These are phyloP conservation scores for Harpalus rubripes DNA, from an alignment of 2,888 invertebrate genomes.

Conservation along the genomic window DNA sequence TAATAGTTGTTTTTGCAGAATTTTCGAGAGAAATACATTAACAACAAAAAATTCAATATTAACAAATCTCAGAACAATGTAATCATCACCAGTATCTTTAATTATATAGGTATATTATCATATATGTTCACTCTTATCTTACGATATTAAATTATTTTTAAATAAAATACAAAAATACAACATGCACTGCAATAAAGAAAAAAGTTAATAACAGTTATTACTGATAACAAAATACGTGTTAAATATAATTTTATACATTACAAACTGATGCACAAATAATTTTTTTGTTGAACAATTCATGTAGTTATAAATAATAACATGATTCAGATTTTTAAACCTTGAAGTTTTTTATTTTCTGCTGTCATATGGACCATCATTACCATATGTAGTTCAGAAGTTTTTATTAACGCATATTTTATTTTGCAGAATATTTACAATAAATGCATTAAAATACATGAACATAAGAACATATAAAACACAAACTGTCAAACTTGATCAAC, in stretches of 20 bases:
- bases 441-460: constrained; percentile 5
- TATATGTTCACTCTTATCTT: constrained; percentile 26
- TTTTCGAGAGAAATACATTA: not conserved
- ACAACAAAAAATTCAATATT: constrained; percentile 9
- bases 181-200: not conserved
- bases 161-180: not conserved
- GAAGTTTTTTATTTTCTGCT: constrained; percentile 35
- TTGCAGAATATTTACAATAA: not conserved
- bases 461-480: constrained; percentile 17
- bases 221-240: not conserved
- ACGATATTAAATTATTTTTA: constrained; percentile 26
- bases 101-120: not conserved
- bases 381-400: constrained; percentile 16
- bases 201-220: constrained; percentile 5
- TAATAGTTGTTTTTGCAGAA: not conserved
- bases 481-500: not conserved
- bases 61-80: constrained; percentile 2
- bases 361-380: not conserved
- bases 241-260: not conserved
- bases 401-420: not conserved
- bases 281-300: constrained; percentile 29
- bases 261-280: not conserved
- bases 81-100: not conserved
- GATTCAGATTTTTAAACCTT: constrained; percentile 36
- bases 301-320: constrained; percentile 28